phyloP scores from a whole-genome alignment of 2,113 vertebrate genomes.

The Porphyrio hochstetteri region DNA sequence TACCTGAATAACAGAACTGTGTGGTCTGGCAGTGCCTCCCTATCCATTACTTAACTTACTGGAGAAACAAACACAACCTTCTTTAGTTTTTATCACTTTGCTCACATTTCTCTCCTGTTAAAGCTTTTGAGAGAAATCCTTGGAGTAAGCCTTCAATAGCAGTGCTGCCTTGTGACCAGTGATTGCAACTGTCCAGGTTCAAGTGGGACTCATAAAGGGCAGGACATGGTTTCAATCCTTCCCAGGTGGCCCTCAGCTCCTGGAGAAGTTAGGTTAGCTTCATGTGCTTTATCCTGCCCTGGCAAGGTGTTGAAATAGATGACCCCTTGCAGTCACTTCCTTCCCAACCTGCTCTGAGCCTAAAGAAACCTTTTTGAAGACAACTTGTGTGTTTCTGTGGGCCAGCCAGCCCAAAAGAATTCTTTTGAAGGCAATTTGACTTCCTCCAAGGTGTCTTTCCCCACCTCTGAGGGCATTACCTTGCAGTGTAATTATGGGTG shows the following conservation, averaged over 20 bases:
- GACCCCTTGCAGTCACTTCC: neutral
- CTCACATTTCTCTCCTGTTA: neutral
- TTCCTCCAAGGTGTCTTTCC: neutral
- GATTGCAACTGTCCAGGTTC: no score
- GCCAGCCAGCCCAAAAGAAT: neutral
- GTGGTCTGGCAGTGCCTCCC: constrained; percentile 39
- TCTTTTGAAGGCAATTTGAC: neutral
- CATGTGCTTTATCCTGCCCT: neutral
- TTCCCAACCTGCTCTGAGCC: neutral
- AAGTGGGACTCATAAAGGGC: neutral
- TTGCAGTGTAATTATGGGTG: neutral
- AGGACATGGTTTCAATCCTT: rapidly evolving
- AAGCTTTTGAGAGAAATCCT: neutral
- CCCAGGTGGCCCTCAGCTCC: neutral
- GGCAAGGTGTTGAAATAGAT: neutral
- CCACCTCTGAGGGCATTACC: neutral
- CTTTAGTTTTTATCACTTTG: neutral
- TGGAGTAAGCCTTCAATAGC: neutral
- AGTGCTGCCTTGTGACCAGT: neutral
- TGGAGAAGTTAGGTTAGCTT: neutral
- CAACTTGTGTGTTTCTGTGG: neutral
- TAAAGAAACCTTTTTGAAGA: neutral
- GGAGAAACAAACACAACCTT: constrained; percentile 26
- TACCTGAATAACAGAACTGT: constrained; percentile 34
- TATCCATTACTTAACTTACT: neutral